Evolutionary conservation across 2,888 invertebrate species (phyloP).

Genomic region (Onthophagus sagittarius): DNA sequence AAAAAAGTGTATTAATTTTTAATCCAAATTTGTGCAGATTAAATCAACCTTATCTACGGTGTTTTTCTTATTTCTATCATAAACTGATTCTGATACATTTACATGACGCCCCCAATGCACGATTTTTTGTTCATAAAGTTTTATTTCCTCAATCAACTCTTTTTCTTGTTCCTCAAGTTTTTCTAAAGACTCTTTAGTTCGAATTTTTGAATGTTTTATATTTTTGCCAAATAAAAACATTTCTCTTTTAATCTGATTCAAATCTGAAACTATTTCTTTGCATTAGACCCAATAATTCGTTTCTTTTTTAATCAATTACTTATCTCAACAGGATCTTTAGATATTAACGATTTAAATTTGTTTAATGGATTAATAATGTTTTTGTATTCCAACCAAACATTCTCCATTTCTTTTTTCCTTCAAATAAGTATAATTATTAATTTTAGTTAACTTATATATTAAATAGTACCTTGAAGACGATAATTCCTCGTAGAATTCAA

Average conservation of each 20-base stretch:
- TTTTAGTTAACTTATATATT: neutral
- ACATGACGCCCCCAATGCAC: conserved; percentile 37
- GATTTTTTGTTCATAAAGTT: conserved; percentile 36
- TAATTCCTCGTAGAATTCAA: conserved; percentile 26
- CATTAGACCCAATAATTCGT: neutral
- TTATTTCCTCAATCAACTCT: conserved; percentile 35
- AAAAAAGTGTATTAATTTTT: conserved; percentile 27
- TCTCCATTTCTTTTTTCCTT: conserved; percentile 26
- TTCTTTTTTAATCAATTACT: conserved; percentile 22
- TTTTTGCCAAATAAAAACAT: conserved; percentile 39
- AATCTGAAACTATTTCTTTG: conserved; percentile 31
- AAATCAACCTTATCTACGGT: conserved; percentile 30
- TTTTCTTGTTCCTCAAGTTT: conserved; percentile 33
- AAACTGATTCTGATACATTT: conserved; percentile 16
- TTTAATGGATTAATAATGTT: conserved; percentile 29
- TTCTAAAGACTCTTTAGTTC: conserved; percentile 31
- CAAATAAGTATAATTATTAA: conserved; percentile 14
- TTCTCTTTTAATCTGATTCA: conserved; percentile 37
- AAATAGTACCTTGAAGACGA: conserved; percentile 26
- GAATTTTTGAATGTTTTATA: conserved; percentile 34
- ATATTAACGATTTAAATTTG: conserved; percentile 29
- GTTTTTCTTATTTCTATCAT: conserved; percentile 24
- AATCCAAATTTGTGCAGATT: neutral
- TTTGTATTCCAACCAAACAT: conserved; percentile 27
- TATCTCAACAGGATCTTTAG: conserved; percentile 27